These are phyloP conservation scores for Apodemus sylvaticus DNA, from an alignment of 2,113 vertebrate genomes.

Conservation along the genomic window DNA sequence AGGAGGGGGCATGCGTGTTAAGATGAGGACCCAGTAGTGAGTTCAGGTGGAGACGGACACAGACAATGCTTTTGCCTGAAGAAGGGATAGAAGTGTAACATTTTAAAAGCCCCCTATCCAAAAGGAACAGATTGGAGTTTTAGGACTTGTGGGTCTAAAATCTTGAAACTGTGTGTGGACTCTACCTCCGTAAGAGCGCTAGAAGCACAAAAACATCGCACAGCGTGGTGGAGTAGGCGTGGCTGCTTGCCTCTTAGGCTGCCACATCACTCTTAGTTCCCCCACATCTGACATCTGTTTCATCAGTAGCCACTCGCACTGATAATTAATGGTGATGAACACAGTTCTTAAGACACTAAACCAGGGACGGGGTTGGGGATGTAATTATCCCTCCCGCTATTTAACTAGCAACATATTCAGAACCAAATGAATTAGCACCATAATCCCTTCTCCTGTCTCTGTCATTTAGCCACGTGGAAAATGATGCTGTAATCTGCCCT, in stretches of 20 bases:
- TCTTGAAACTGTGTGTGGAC: not conserved
- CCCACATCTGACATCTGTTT: slow-evolving; percentile 53
- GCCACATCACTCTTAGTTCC: not conserved
- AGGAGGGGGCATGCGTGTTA: not conserved
- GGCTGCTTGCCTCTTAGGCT: not conserved
- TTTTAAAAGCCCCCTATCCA: not conserved
- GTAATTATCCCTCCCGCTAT: slow-evolving; percentile 70
- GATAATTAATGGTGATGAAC: slow-evolving; percentile 59
- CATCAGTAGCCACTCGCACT: slow-evolving; percentile 75
- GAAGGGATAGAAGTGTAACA: not conserved
- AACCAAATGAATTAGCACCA: slow-evolving; percentile 67
- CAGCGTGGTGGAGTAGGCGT: not conserved
- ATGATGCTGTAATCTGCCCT: slow-evolving; percentile 67
- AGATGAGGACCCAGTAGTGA: not conserved
- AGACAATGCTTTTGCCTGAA: not conserved
- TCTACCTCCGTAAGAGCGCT: not conserved
- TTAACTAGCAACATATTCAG: slow-evolving; percentile 82
- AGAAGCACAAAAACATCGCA: not conserved
- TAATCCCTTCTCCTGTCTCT: slow-evolving; percentile 62
- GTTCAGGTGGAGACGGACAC: not conserved
- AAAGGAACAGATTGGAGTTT: not conserved
- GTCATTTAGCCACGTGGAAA: slow-evolving; percentile 9
- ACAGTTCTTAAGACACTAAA: slow-evolving; percentile 70
- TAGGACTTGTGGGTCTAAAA: not conserved
- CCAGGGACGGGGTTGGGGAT: slow-evolving; percentile 50